Evolutionary conservation across 1,140 invertebrate genomes (phyloP).

Genomic region (Capitella teleta): DNA sequence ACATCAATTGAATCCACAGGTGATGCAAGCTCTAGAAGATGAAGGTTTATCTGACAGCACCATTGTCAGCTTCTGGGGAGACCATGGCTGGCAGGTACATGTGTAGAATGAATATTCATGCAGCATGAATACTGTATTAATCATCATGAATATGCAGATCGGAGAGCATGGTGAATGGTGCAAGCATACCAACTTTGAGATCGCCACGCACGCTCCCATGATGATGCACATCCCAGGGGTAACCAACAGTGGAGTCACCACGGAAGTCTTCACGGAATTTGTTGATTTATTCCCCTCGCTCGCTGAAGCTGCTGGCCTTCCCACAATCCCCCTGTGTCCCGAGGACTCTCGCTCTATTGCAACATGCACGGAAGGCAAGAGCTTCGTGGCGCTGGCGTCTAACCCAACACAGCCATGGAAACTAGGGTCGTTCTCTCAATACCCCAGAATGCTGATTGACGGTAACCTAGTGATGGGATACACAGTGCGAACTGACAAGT

Average conservation of each 20-base stretch:
- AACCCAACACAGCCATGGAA: constrained; percentile 14
- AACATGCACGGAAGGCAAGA: constrained; percentile 60
- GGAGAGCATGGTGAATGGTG: constrained; percentile 20
- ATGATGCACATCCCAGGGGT: constrained; percentile 11
- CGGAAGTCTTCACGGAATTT: constrained; percentile 54
- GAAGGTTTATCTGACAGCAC: constrained; percentile 17
- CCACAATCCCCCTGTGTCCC: constrained; percentile 49
- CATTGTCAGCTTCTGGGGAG: constrained; percentile 17
- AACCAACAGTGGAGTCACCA: constrained; percentile 1
- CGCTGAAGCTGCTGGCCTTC: constrained; percentile 55
- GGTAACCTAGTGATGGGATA: constrained; percentile 71
- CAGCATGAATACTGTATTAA: no score
- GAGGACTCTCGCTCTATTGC: constrained; percentile 29
- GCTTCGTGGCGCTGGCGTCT: constrained; percentile 41
- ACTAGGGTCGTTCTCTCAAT: constrained; percentile 59
- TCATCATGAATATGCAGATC: no score
- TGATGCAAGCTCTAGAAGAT: constrained; percentile 14
- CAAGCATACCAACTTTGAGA: constrained; percentile 19
- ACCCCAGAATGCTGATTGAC: constrained; percentile 59
- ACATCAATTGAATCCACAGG: no score
- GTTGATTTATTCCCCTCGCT: constrained; percentile 77
- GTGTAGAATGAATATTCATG: no score
- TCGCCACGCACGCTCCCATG: constrained; percentile 18
- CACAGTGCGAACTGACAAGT: constrained; percentile 54
- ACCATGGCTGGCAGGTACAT: constrained; percentile 21